Percentiles rank a stretch among this genome's conserved stretches.
These are phyloP conservation scores for Saimiri boliviensis DNA, from an alignment of 2,113 vertebrate species.

Conservation along the genomic window DNA sequence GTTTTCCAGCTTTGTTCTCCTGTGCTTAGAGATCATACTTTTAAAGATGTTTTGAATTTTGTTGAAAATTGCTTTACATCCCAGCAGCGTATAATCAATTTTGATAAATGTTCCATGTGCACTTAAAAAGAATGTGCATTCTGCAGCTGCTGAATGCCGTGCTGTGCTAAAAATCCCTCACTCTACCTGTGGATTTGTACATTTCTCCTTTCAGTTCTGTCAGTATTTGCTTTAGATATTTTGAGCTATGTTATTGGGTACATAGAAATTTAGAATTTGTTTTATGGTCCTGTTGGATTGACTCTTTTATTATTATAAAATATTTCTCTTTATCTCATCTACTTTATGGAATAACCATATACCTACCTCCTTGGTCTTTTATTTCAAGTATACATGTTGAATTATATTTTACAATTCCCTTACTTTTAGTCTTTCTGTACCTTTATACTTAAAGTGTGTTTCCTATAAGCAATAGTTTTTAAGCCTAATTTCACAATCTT, in stretches of 20 bases:
- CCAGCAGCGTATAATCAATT: not conserved
- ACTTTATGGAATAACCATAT: not conserved
- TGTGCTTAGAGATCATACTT: not conserved
- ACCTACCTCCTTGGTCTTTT: not conserved
- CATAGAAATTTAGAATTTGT: not conserved
- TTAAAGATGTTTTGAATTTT: not conserved
- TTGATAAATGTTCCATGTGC: not conserved
- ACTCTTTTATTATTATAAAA: not conserved
- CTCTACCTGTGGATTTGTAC: not conserved
- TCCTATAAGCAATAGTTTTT: not conserved
- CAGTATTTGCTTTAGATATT: constrained; percentile 15
- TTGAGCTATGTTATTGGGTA: not conserved
- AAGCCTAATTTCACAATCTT: not conserved
- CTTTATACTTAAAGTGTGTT: not conserved
- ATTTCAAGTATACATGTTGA: not conserved
- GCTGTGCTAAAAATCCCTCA: not conserved
- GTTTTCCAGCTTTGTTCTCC: not conserved
- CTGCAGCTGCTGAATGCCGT: not conserved
- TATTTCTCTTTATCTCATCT: not conserved
- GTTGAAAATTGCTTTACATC: not conserved
- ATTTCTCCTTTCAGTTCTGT: not conserved
- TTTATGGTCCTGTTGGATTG: not conserved
- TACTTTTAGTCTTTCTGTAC: not conserved
- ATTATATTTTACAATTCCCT: constrained; percentile 20
- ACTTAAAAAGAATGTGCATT: not conserved